Evolutionary conservation across 2,797 vertebrate genomes (phyloP).

Genomic region (Geotrypetes seraphini): DNA sequence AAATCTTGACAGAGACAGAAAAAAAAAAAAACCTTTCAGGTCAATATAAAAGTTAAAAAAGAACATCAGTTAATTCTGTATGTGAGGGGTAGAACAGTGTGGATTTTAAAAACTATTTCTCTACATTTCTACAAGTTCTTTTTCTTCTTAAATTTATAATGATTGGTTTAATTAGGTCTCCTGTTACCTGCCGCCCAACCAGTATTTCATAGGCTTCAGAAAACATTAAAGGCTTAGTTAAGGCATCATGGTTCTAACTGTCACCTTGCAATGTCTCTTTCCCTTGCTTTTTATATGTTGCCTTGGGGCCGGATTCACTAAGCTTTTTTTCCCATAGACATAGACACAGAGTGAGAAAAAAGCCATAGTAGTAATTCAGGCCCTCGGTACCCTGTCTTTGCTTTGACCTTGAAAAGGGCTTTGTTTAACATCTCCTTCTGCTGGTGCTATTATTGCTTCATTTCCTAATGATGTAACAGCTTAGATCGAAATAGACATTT

Average conservation of each 20-base stretch:
- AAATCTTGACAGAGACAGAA: conserved; percentile 11
- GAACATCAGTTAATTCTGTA: conserved; percentile 1
- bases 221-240: conserved; percentile 39
- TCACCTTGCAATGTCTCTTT: conserved; percentile 30
- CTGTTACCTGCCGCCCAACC: conserved; percentile 32
- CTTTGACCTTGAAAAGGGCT: conserved; percentile 22
- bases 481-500: background rate
- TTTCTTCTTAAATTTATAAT: conserved; percentile 41
- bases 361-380: too few relatives aligned
- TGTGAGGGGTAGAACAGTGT: conserved; percentile 20
- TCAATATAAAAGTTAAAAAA: background rate
- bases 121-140: too few relatives aligned
- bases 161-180: conserved; percentile 37
- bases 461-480: conserved; percentile 5
- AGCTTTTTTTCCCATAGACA: too few relatives aligned
- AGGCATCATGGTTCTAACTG: conserved; percentile 34
- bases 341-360: too few relatives aligned
- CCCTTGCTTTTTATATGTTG: conserved; percentile 13
- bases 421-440: conserved; percentile 16
- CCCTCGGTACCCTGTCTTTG: too few relatives aligned
- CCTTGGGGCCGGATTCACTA: conserved; percentile 24
- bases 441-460: too few relatives aligned
- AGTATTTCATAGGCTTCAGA: conserved; percentile 28
- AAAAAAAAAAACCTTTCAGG: too few relatives aligned
- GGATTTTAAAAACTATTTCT: background rate